Evolutionary conservation across 1,140 invertebrate species (phyloP), one percentile per base, ranked within the genome.

Genomic region (Papilio aristodemus): DNA sequence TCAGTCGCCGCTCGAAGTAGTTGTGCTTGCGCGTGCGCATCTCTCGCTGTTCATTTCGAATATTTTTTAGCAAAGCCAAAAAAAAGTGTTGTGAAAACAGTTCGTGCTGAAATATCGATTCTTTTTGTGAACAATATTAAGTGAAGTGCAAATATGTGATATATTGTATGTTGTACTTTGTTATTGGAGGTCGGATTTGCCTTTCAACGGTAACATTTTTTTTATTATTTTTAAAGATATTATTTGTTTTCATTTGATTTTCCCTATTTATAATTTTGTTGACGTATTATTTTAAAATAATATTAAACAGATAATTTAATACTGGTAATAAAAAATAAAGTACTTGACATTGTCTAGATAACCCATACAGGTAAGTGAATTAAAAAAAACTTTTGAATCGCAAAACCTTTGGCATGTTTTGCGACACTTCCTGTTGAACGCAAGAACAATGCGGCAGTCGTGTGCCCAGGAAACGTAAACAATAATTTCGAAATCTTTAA

Each of bases 131-230:
- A 66, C 69, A 60, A 38, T 68, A 74, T 79, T 71, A 71, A 62
- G 75, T 74, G 69, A 54, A 76, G 83, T 85, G 81, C 71, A 70
- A 76, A 80, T 73, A 83, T 83, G 84, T 85, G 81, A 80, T 71
- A 67, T 22, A 50, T 22, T 50, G 19, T 25, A 54, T 54, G 46
- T 22, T 54, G 19, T 13, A 54, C 46, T 22, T 54, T 54, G 7
- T 46, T 17, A 54, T 54, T 54, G 46, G 46, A 54, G 46, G n/a
- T 43, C n/a, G 41, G 46, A 54, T 54, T 54, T 54, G 11, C 19
- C 46, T 54, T 54, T 54, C 4, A 54, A 4, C 46, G 46, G 46
- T 54, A 50, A 43, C 13, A 54, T 54, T 54, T 25, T 50, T 54
- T 54, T 22, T 4, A 14, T 41, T 41, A 41, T 41, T 41, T 41